A percentile compares a stretch with the other conserved stretches of the same genome.
phyloP scores from a whole-genome alignment of 2,113 vertebrate species.

The Mus musculus region GRCm39 chrX:157862501-157863000 shows the following conservation, averaged over 20 bases:
- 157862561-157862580: background rate
- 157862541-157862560: background rate
- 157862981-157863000: background rate
- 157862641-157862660: slow-evolving; percentile 7
- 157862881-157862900: background rate
- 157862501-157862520: background rate
- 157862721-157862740: slow-evolving; percentile 45
- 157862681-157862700: background rate
- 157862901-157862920: background rate
- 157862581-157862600: background rate
- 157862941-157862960: slow-evolving; percentile 11
- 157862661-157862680: slow-evolving; percentile 3
- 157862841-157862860: slow-evolving; percentile 39
- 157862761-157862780: slow-evolving; percentile 20
- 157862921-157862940: slow-evolving; percentile 17
- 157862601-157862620: background rate
- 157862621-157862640: slow-evolving; percentile 2
- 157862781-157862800: slow-evolving; percentile 37
- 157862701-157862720: slow-evolving; percentile 54
- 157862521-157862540: slow-evolving; percentile 20
- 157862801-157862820: slow-evolving; percentile 39
- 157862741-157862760: slow-evolving; percentile 20
- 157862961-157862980: background rate
- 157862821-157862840: slow-evolving; percentile 62
- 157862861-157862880: slow-evolving; percentile 28